These are phyloP conservation scores for Saccopteryx leptura DNA, from an alignment of 2,113 vertebrate genomes.

Conservation along the genomic window DNA sequence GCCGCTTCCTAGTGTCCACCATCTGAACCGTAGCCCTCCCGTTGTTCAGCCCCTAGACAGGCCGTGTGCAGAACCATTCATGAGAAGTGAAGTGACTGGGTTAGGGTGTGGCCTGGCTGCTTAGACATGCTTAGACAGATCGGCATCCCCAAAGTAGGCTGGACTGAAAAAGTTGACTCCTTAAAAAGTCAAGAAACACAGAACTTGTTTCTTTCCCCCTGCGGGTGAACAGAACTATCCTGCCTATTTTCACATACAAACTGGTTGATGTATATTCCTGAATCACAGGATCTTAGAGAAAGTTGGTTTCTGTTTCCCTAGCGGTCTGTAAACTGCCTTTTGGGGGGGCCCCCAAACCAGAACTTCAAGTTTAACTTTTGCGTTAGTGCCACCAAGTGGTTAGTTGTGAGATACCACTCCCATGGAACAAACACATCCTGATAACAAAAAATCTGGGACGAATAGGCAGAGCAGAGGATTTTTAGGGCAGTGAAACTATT, in stretches of 20 bases:
- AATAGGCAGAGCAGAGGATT: neutral
- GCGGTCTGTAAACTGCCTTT: neutral
- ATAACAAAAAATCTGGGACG: neutral
- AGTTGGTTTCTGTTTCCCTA: neutral
- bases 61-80: neutral
- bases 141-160: neutral
- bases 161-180: neutral
- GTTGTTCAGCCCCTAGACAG: neutral
- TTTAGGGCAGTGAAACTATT: slow-evolving; percentile 11
- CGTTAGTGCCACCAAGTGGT: slow-evolving; percentile 78
- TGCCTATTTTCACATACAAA: neutral
- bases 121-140: neutral
- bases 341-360: neutral
- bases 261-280: neutral
- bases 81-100: neutral
- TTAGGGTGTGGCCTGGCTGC: neutral
- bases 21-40: neutral
- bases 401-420: neutral
- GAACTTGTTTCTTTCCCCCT: neutral
- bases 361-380: slow-evolving; percentile 59
- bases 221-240: neutral
- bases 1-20: neutral
- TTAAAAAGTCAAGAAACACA: neutral
- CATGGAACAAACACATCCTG: neutral
- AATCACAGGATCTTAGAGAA: neutral